A percentile compares a stretch with the other conserved stretches of the same genome.
These are phyloP conservation scores for Sweltsa coloradensis DNA, from an alignment of 1,140 invertebrate species.

Conservation along the genomic window DNA sequence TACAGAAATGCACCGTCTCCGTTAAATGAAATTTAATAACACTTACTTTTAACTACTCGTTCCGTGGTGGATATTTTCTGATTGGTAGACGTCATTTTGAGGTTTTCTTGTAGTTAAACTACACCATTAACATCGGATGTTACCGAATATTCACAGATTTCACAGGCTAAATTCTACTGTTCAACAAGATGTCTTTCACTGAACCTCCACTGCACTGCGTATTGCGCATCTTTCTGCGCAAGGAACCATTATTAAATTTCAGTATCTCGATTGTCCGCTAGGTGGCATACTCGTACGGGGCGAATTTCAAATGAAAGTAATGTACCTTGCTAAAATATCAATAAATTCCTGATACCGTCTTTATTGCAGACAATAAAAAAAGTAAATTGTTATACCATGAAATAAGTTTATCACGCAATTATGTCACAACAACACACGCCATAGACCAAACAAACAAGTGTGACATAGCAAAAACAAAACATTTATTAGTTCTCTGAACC, in stretches of 20 bases:
- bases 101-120: slow-evolving; percentile 11
- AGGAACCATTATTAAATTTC: slow-evolving; percentile 24
- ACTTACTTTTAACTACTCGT: slow-evolving; percentile 61
- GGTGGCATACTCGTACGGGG: slow-evolving; percentile 5
- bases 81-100: slow-evolving; percentile 42
- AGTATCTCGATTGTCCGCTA: slow-evolving; percentile 1
- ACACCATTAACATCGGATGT: slow-evolving; percentile 19
- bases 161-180: slow-evolving; percentile 29
- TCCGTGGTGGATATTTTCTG: slow-evolving; percentile 58
- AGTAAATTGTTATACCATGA: too few species aligned
- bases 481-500: too few species aligned
- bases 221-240: slow-evolving; percentile 23
- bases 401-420: too few species aligned
- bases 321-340: too few species aligned
- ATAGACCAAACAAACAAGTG: too few species aligned
- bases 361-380: too few species aligned
- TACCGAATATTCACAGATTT: slow-evolving; percentile 15
- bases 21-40: slow-evolving; percentile 8
- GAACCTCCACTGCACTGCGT: slow-evolving; percentile 16
- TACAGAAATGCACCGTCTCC: not conserved
- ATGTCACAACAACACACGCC: too few species aligned
- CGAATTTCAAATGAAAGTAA: too few species aligned
- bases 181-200: slow-evolving; percentile 31
- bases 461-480: too few species aligned
- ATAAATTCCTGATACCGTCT: too few species aligned